Evolutionary conservation across 2,797 vertebrate species (phyloP), one percentile per base, ranked within the genome.

Genomic region (Pelobates cultripes): DNA sequence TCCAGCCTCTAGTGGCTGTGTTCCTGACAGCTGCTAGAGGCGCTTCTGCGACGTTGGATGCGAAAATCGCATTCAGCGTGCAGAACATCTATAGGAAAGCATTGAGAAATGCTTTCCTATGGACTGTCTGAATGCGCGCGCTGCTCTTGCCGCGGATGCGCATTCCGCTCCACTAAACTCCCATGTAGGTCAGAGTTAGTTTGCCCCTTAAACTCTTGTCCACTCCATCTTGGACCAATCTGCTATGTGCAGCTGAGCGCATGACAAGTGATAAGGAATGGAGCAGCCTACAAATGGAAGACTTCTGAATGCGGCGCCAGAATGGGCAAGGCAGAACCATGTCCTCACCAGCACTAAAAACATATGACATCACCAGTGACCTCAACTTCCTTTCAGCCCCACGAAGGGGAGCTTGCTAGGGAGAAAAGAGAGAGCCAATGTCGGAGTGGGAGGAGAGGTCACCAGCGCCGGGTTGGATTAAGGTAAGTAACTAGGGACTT

Each of bases 251-350:
- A 10, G 42, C 78, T 68, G 85, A 41, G 0, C 1, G 67, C 63
- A 60, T 64, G 17, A 40, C 61, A 64, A 43, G 70, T 40, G 86
- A 86, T 85, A 87, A 84, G 43, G 41, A 0, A 73, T n/a, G 73
- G 67, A 3, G 67, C 83, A 15, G 81, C 71, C 13, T 3, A 78
- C n/a, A 3, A 82, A 68, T 7, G 47, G 61, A 85, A 51, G 73
- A 77, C 43, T 81, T 75, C 81, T 47, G 5, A 10, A 83, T 88
- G 71, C 86, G 90, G 89, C 87, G 86, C 88, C 89, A 89, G 85
- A 72, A 85, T 74, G 83, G 79, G 72, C 43, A 84, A 70, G 7
- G 3, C 83, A 71, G 60, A 3, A 15, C 45, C 5, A 5, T 9
- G 84, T 86, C 47, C 44, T 79, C 86, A 43, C 51, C 74, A 75